Evolutionary conservation across 2,113 vertebrate species (phyloP), one percentile per base, ranked within the genome.

Genomic region (Pteruthius melanotis): DNA sequence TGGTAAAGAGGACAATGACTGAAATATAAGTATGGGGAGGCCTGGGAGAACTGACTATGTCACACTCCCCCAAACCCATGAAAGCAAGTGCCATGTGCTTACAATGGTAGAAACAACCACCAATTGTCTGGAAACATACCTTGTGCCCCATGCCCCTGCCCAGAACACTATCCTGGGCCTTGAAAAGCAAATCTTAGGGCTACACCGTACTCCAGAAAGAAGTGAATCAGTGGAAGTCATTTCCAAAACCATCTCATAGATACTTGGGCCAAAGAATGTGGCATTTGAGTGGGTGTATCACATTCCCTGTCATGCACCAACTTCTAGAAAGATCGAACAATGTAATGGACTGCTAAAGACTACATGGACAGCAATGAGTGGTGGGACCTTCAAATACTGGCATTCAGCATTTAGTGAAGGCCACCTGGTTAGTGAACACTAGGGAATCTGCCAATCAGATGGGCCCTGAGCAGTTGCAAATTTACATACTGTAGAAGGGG

Each of bases 21-120:
- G 13, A 74, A 66, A 45, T 37, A 3, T 13, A 33, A 57, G 15
- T 28, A 59, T n/a, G 28, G 18, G 39, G 37, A 39, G 1, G 1
- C 0, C 1, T 52, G 13, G 10, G 8, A 28, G 15, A 17, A 17
- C 39, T 52, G 19, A 45, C 23, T n/a, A 1, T 45, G 23, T 66
- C 19, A 66, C 44, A 50, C 13, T 59, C 26, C 45, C 18, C 12
- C 27, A 66, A 50, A 66, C 11, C 18, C 10, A 2, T 30, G 19
- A 52, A 1, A 0, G 44, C 44, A 66, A 59, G 59, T 59, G 8
- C 13, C 44, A 13, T 17, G 15, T 59, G 15, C 59, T 74, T 33
- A 28, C 27, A 59, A 39, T 74, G 23, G 33, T 52, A 13, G 33
- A 12, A 89, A 33, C 18, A 74, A n/a, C 23, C 7, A 39, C 19